phyloP scores from a whole-genome alignment of 2,797 vertebrate species.

The Glyptemys insculpta region DNA sequence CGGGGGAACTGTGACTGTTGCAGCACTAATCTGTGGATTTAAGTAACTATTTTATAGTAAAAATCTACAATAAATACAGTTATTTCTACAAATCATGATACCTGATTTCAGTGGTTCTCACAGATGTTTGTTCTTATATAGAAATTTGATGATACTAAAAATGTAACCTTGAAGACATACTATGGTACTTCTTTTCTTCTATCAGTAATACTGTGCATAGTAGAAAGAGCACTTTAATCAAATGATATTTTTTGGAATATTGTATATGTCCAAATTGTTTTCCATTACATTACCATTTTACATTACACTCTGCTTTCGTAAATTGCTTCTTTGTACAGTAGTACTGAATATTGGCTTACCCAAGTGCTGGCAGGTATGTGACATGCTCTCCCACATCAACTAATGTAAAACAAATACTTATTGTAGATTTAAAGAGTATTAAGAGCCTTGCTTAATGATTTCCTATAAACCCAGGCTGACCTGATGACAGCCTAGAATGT shows the following conservation, averaged over 20 bases:
- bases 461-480: background rate
- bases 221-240: background rate
- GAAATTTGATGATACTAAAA: background rate
- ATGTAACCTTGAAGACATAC: background rate
- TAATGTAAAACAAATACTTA: background rate
- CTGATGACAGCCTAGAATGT: background rate
- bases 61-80: background rate
- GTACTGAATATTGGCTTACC: background rate
- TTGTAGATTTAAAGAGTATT: background rate
- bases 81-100: background rate
- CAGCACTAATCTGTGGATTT: background rate
- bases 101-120: slow-evolving; percentile 22
- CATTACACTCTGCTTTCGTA: background rate
- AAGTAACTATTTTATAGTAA: background rate
- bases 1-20: background rate
- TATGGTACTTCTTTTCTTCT: background rate
- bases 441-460: background rate
- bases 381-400: background rate
- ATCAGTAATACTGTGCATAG: background rate
- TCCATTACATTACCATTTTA: background rate
- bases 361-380: background rate
- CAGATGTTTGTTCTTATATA: background rate
- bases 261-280: background rate
- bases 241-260: background rate
- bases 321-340: background rate